A percentile compares a stretch with the other conserved stretches of the same genome.
Evolutionary conservation across 2,113 vertebrate genomes (phyloP).

Genomic region (Carettochelys insculpta): DNA sequence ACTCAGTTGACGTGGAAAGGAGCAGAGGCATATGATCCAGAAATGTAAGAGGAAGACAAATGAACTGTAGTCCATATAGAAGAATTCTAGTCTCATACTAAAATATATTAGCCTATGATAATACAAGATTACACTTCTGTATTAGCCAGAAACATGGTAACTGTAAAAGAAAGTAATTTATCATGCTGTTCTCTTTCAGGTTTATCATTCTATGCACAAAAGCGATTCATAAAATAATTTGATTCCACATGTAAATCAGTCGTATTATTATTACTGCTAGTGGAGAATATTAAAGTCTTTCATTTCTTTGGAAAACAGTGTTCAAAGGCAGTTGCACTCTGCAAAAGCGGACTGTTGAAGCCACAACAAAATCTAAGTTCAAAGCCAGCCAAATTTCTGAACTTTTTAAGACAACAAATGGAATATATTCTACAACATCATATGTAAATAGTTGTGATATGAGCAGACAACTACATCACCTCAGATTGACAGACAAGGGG

Average conservation of each 20-base stretch:
- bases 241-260: constrained; percentile 21
- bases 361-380: not conserved
- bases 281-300: constrained; percentile 18
- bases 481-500: not conserved
- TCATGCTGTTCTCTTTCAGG: not conserved
- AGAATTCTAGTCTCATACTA: not conserved
- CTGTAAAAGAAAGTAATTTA: constrained; percentile 1
- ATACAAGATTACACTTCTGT: not conserved
- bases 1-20: not conserved
- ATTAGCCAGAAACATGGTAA: constrained; percentile 4
- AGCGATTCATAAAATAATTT: constrained; percentile 32
- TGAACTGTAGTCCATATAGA: not conserved
- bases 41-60: not conserved
- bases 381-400: not conserved
- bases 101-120: not conserved
- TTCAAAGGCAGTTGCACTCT: not conserved
- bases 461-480: not conserved
- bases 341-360: not conserved
- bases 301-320: not conserved
- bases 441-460: not conserved
- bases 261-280: constrained; percentile 8
- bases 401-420: not conserved
- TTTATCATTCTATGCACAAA: constrained; percentile 3
- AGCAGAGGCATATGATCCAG: not conserved
- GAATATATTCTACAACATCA: not conserved